These are phyloP conservation scores for Cuculus canorus DNA, from an alignment of 2,797 vertebrate genomes.

Conservation along the genomic window DNA sequence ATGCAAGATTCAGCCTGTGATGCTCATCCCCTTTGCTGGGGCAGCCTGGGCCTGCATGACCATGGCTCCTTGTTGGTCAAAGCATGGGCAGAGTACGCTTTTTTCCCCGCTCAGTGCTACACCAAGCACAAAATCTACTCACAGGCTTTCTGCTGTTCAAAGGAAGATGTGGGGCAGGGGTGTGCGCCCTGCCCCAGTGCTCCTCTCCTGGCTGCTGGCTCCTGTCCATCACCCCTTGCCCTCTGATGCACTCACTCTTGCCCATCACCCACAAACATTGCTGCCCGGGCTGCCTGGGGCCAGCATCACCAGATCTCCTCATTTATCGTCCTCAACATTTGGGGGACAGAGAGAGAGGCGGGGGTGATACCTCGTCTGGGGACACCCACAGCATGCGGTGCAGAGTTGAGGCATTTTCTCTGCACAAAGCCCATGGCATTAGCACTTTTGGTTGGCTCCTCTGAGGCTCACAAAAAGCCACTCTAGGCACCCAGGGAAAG, in stretches of 20 bases:
- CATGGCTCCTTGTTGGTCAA: rapidly evolving
- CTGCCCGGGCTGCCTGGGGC: not conserved
- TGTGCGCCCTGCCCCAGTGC: not conserved
- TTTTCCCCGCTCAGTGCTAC: rapidly evolving
- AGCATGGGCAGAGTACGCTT: not conserved
- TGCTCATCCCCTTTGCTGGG: not conserved
- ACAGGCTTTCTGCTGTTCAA: not conserved
- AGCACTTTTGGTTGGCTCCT: not conserved
- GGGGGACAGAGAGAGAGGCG: not conserved
- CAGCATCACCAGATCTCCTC: not conserved
- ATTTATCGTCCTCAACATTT: not conserved
- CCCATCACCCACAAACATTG: not conserved
- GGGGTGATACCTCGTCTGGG: rapidly evolving
- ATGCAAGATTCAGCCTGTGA: not conserved
- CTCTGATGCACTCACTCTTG: no score
- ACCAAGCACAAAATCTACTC: not conserved
- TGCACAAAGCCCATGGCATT: not conserved
- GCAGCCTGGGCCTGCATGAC: not conserved
- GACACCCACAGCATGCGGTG: not conserved
- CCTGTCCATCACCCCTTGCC: not conserved
- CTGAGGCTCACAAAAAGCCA: not conserved
- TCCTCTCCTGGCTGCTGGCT: not conserved
- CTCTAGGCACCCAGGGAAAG: not conserved
- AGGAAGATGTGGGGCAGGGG: not conserved
- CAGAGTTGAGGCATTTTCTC: not conserved